A percentile compares a stretch with the other conserved stretches of the same genome.
Evolutionary conservation across 2,797 vertebrate genomes (phyloP).

Genomic region (Scyliorhinus canicula): DNA sequence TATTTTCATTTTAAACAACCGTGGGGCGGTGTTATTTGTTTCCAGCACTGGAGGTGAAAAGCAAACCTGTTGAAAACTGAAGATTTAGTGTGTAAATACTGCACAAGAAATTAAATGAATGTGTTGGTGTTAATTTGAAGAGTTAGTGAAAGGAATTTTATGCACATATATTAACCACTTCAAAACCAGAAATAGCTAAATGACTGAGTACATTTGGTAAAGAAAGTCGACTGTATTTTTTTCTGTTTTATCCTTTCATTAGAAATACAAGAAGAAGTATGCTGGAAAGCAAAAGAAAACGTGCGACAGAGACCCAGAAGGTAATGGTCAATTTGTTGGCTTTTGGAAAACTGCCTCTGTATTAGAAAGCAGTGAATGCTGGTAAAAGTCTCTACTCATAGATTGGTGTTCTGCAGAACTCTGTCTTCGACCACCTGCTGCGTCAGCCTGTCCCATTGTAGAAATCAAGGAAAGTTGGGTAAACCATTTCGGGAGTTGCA

Average conservation of each 20-base stretch:
- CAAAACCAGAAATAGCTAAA: not conserved
- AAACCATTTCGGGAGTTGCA: not conserved
- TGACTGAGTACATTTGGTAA: not conserved
- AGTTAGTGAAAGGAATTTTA: not conserved
- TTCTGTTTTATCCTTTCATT: not conserved
- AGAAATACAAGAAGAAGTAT: not conserved
- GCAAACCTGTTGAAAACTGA: not conserved
- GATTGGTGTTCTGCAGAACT: not conserved
- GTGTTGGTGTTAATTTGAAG: not conserved
- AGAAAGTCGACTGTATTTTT: not conserved
- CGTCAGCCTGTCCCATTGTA: not conserved
- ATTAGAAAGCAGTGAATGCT: not conserved
- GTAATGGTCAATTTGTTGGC: not conserved
- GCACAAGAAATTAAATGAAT: not conserved
- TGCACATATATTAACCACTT: not conserved
- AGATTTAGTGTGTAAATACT: not conserved
- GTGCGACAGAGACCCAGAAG: not conserved
- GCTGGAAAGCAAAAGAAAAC: not conserved
- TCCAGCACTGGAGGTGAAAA: not conserved
- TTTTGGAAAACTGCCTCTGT: not conserved
- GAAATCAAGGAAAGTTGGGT: not conserved
- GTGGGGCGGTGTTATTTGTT: not conserved
- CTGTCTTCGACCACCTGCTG: not conserved
- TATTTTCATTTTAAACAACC: no score
- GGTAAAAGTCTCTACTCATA: not conserved